Base-by-base conservation (phyloP, 2,888 invertebrate species). In the Drepanosiphum platanoidis region DNA sequence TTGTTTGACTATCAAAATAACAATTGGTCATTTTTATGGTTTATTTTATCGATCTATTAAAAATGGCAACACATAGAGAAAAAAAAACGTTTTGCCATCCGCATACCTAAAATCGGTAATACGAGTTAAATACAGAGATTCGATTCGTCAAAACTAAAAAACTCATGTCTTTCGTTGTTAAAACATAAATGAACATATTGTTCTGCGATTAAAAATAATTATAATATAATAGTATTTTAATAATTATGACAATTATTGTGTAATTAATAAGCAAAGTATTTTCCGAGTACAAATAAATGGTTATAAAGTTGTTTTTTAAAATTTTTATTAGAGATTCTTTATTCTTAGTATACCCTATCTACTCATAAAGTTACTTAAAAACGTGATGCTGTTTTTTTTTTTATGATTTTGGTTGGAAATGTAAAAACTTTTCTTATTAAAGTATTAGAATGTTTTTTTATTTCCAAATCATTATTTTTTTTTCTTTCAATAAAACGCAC, bases 281-380 rank as follows among this genome's bases (percentile, higher is more conserved):
- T 52, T 7, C 22, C 22, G 22, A 52, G 52, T 52, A 22, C 22
- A 52, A 18, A 0, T 5, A 3, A 52, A 52, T 1, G 5, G 52
- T 18, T 22, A 52, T 18, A 18, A 52, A 52, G 18, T 52, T 18
- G n/a, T n/a, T 52, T 52, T 52, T 7, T 18, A 52, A 22, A 52
- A 22, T 52, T 52, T 52, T 52, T 52, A 42, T 52, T 52, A 4
- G 15, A 3, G 22, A 52, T 22, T 46, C 46, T 18, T 13, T 46
- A 15, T 46, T 52, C 18, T 52, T 15, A 52, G 22, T 52, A 22
- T 5, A 22, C 52, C n/a, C 7, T 52, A 74, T 52, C 3, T n/a
- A 74, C 52, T 52, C 74, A 15, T 32, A 74, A n/a, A 74, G 32
- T 5, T n/a, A 74, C 52, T 52, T 52, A 15, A n/a, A 74, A n/a